Evolutionary conservation across 2,797 vertebrate species (phyloP), one percentile per base, ranked within the genome.

Genomic region (Tragelaphus eurycerus): DNA sequence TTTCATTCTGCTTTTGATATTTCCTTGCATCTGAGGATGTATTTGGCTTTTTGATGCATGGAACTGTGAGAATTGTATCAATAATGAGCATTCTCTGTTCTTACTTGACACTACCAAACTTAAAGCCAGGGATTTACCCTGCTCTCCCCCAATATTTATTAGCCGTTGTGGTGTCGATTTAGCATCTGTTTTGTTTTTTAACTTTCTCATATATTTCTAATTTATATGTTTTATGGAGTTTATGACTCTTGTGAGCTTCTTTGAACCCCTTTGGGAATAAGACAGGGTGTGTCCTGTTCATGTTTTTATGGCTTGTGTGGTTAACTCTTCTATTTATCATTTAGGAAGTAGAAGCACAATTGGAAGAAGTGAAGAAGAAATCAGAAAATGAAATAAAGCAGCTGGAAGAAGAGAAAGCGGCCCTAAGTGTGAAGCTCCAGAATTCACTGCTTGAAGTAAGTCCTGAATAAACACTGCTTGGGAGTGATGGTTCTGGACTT

Each of bases 361-460:
- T 99, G 95, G 99, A 99, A 23, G 99, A 99, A 95, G 98, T 99
- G 98, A 99, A 99, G 98, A 99, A 98, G 97, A 99, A 98, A 60
- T 98, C 98, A 0, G 99, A 99, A 95, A 98, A 98, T 98, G 98
- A 99, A 54, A 99, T 98, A 97, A 98, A 96, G 43, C 97, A 98
- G 34, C 98, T 99, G 86, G 99, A 99, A 98, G 99, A 98, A 71
- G 99, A 99, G 95, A 99, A 98, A 97, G 99, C 99, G 21, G 98
- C 99, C 64, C 98, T 99, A 54, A 98, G 96, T 87, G 97, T 96
- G 43, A 99, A 99, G 97, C 99, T 99, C 86, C 99, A 99, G 96
- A 99, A 99, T 29, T 99, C 99, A 85, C 98, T 99, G 92, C 98
- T 98, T 27, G 99, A 99, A 99, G 99, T 99, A 97, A 98, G 97